These are phyloP conservation scores for Conus canariensis DNA, from an alignment of 2,888 invertebrate genomes.

Conservation along the genomic window DNA sequence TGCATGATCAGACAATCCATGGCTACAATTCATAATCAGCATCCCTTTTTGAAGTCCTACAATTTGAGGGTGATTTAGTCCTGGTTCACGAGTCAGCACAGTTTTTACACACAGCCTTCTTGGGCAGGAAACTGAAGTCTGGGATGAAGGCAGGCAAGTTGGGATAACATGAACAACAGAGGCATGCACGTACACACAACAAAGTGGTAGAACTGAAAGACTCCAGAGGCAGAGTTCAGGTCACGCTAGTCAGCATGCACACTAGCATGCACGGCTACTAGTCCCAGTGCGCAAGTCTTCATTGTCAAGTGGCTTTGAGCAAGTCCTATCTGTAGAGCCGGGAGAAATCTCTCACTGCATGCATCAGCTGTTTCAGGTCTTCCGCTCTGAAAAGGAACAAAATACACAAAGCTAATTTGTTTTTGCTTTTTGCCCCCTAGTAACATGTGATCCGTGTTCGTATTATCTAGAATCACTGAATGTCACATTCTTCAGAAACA, in stretches of 20 bases:
- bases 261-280: neutral
- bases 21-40: neutral
- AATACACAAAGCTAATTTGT: neutral
- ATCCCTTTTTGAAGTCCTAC: neutral
- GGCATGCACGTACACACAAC: neutral
- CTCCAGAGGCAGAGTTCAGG: slow-evolving; percentile 20
- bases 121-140: neutral
- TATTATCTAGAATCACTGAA: no score
- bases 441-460: no score
- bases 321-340: slow-evolving; percentile 88
- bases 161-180: no score
- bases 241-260: neutral
- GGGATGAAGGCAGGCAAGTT: neutral
- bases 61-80: neutral
- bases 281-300: neutral
- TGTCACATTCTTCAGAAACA: no score
- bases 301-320: neutral
- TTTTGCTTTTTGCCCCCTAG: no score
- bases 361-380: slow-evolving; percentile 88
- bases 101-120: neutral
- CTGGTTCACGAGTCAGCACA: neutral
- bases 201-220: neutral
- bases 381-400: slow-evolving; percentile 83
- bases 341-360: slow-evolving; percentile 90
- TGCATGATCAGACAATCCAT: neutral